These are phyloP conservation scores for Drosophila phalerata DNA, from an alignment of 2,888 invertebrate species.

Conservation along the genomic window DNA sequence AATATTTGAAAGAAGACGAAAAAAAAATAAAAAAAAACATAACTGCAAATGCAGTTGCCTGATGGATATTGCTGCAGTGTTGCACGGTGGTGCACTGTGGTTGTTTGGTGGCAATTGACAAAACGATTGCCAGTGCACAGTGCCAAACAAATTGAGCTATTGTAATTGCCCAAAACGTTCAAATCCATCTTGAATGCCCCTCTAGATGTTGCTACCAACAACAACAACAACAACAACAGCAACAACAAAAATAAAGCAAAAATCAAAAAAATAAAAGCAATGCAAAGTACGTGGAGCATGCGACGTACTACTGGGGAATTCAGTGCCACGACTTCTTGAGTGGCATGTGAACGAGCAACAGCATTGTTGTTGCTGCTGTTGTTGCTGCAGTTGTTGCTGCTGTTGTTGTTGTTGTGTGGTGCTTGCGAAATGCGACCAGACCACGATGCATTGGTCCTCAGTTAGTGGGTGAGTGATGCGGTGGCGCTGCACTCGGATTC, in stretches of 20 bases:
- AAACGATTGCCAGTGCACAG: constrained; percentile 73
- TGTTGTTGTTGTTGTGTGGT: constrained; percentile 20
- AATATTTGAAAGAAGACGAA: constrained; percentile 38
- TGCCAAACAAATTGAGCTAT: constrained; percentile 77
- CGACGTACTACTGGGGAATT: constrained; percentile 58
- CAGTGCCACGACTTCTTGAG: constrained; percentile 78
- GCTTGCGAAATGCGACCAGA: constrained; percentile 76
- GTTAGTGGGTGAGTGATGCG: constrained; percentile 80
- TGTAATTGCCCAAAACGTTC: constrained; percentile 80
- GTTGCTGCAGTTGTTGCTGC: constrained; percentile 17
- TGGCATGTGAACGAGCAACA: constrained; percentile 75
- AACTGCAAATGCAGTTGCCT: constrained; percentile 36
- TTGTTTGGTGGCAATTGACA: constrained; percentile 63
- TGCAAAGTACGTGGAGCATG: constrained; percentile 68
- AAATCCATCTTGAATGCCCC: constrained; percentile 68
- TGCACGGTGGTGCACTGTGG: constrained; percentile 4
- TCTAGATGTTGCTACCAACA: constrained; percentile 9
- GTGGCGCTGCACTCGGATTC: constrained; percentile 61
- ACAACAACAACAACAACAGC: too few species aligned
- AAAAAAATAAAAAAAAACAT: constrained; percentile 2
- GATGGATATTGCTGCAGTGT: constrained; percentile 8
- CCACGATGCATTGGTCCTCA: constrained; percentile 55
- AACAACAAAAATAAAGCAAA: background rate
- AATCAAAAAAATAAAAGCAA: constrained; percentile 28
- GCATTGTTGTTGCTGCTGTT: constrained; percentile 36